Conservation (phyloP, 2,113 vertebrate genomes). For the Tapirus terrestris region DNA sequence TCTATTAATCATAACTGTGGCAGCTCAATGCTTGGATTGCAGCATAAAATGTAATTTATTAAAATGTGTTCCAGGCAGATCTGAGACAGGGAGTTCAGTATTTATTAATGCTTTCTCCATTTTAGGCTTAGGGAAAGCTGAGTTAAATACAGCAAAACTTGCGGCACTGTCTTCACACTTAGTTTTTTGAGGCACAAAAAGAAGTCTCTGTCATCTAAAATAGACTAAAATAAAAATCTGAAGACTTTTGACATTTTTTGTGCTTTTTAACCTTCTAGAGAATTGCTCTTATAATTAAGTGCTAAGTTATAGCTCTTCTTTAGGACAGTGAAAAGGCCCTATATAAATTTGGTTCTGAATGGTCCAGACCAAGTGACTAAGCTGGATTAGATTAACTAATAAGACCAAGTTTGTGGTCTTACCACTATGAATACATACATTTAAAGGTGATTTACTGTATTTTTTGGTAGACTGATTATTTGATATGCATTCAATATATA, state of each 20-base stretch:
- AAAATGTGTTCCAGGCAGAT: constrained; percentile 80
- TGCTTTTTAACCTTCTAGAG: not conserved
- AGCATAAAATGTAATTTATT: constrained; percentile 82
- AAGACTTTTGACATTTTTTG: constrained; percentile 18
- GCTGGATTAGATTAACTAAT: not conserved
- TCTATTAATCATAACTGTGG: constrained; percentile 81
- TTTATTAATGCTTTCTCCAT: constrained; percentile 83
- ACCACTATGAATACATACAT: not conserved
- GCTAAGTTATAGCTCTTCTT: not conserved
- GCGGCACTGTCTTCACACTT: constrained; percentile 11
- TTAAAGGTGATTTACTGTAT: not conserved
- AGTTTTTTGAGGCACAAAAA: not conserved
- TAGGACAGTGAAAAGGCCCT: not conserved
- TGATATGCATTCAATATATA: not conserved
- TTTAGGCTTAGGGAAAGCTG: constrained; percentile 72
- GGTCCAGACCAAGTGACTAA: not conserved
- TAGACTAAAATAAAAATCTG: not conserved
- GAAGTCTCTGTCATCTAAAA: not conserved
- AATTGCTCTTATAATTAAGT: not conserved
- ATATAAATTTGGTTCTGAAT: not conserved
- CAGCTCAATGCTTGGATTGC: constrained; percentile 80
- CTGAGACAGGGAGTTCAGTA: constrained; percentile 80
- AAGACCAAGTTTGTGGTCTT: not conserved
- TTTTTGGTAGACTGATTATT: not conserved
- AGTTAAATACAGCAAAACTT: constrained; percentile 60